phyloP scores from a whole-genome alignment of 2,797 vertebrate species.

The Liasis olivaceus region DNA sequence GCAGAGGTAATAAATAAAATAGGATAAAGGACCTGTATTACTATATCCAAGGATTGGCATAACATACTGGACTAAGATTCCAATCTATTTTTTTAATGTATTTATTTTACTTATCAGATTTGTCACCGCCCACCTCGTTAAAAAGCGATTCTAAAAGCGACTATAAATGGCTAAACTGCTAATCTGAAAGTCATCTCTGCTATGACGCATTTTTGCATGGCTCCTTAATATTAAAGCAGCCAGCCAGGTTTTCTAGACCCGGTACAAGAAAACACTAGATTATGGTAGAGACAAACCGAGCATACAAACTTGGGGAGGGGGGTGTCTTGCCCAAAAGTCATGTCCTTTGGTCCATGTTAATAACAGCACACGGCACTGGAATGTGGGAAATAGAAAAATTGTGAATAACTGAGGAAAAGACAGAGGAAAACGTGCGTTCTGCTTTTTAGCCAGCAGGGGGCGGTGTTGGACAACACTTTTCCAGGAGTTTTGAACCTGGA shows the following conservation, averaged over 20 bases:
- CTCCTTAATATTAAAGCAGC: background rate
- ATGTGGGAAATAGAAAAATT: background rate
- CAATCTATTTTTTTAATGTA: too few relatives aligned
- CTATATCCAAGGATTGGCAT: background rate
- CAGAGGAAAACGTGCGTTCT: background rate
- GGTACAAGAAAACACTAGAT: background rate
- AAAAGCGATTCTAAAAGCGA: too few relatives aligned
- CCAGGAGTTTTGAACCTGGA: background rate
- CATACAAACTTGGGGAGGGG: background rate
- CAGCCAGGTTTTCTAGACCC: background rate
- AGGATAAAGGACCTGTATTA: too few relatives aligned
- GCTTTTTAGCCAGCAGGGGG: slow-evolving; percentile 26
- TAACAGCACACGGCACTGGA: background rate
- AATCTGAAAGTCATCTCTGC: background rate
- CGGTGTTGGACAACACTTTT: slow-evolving; percentile 29
- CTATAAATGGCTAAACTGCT: background rate
- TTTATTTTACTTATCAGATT: too few relatives aligned
- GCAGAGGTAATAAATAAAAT: too few relatives aligned
- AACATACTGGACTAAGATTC: background rate
- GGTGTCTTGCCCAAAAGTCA: background rate
- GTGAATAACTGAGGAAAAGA: rapidly evolving
- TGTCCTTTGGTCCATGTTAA: background rate
- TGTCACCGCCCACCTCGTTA: too few relatives aligned
- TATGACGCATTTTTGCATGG: too few relatives aligned
- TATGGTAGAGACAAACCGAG: background rate